Evolutionary conservation across 1,140 invertebrate genomes (phyloP), one percentile per base, ranked within the genome.

Genomic region (Eriocheir sinensis): DNA sequence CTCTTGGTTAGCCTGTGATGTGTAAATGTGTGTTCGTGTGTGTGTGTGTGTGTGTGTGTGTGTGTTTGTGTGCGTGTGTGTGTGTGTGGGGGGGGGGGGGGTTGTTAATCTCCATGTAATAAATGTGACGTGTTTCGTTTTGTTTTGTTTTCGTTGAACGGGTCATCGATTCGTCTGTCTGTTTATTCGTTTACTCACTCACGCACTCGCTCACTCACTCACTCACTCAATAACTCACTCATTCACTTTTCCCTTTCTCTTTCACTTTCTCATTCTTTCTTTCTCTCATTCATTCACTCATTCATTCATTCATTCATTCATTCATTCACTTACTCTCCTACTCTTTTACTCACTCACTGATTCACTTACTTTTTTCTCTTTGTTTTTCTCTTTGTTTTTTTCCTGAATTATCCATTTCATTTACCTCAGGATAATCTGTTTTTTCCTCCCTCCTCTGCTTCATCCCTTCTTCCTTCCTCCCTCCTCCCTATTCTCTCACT

Each of bases 21-120:
- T 32, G 53, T 91, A 40, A 53, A 80, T 30, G 32, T 92, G 80
- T 91, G 72, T 91, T 32, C 79, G 72, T 91, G 72, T 91, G 72
- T 91, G 72, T 91, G 72, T 91, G 72, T 91, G 72, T 91, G 72
- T 91, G 72, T 91, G 72, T 91, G 72, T 91, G 72, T 91, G 72
- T 91, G 72, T 91, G 90, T 91, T 48, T 91, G 90, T 91, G 90
- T 91, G 90, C 44, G 80, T 92, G 79, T 92, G 91, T 92, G 79
- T 79, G 53, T 91, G 53, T 79, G 86, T 89, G 86, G 34, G 86
- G 34, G 34, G 34, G 86, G 34, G 86, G 34, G 86, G 34, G 86
- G 34, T 15, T 89, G 86, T 89, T 32, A 17, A 40, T 89, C 32
- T 89, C 32, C 40, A 40, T 89, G 86, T 21, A 53, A 53, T 53